These are phyloP conservation scores for Cyphomyrmex costatus DNA, from an alignment of 1,140 invertebrate genomes.

Conservation along the genomic window DNA sequence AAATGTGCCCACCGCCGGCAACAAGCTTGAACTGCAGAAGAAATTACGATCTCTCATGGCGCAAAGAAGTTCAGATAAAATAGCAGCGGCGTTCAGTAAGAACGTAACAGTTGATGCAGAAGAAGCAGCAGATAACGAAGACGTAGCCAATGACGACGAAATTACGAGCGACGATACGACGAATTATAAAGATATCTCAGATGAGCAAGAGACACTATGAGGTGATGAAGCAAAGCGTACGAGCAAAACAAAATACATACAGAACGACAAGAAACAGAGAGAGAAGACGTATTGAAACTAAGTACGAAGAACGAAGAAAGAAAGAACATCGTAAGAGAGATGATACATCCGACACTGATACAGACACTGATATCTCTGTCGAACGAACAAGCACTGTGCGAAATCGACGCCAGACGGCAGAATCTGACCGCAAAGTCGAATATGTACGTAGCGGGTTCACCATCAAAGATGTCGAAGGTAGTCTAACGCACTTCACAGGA, in stretches of 20 bases:
- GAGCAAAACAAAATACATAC: too few species aligned
- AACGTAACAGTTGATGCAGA: too few species aligned
- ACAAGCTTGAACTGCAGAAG: neutral
- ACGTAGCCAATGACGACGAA: neutral
- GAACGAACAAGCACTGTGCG: neutral
- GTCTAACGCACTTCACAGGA: constrained; percentile 13
- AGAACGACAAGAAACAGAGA: neutral
- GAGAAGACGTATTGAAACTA: neutral
- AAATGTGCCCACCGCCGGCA: neutral
- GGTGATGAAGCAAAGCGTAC: neutral
- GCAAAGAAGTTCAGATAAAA: too few species aligned
- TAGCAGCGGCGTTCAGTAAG: too few species aligned
- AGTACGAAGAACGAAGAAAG: neutral
- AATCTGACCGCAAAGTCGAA: neutral
- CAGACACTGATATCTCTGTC: neutral
- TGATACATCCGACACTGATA: neutral
- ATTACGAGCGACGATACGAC: neutral
- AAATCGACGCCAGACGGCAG: too few species aligned
- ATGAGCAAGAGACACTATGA: too few species aligned
- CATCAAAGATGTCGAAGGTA: constrained; percentile 26
- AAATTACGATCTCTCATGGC: neutral
- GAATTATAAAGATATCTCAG: neutral
- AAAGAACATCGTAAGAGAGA: neutral
- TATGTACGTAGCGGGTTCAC: neutral
- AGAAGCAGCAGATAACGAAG: neutral